Evolutionary conservation across 2,888 invertebrate species (phyloP).

Genomic region (Drosophila bunnanda): DNA sequence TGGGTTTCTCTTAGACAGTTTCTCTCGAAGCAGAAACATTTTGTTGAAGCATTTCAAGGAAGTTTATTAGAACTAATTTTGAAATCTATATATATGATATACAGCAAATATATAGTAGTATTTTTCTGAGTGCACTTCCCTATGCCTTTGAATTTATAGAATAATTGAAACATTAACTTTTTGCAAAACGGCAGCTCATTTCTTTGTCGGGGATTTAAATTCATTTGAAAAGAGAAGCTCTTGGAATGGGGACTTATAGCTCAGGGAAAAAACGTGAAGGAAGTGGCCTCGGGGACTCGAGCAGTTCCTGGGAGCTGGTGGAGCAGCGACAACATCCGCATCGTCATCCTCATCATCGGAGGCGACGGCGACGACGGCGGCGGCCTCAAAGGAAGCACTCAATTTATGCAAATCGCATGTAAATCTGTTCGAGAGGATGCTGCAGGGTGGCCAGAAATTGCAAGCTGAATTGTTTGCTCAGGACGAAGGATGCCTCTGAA

Average conservation of each 20-base stretch:
- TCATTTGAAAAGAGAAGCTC: slow-evolving; percentile 57
- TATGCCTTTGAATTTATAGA: slow-evolving; percentile 28
- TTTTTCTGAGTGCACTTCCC: background rate
- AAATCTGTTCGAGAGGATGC: slow-evolving; percentile 77
- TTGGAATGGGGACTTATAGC: background rate
- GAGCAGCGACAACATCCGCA: slow-evolving; percentile 45
- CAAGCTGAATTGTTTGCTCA: slow-evolving; percentile 57
- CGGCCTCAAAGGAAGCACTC: slow-evolving; percentile 80
- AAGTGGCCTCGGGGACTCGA: slow-evolving; percentile 48
- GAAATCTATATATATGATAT: background rate
- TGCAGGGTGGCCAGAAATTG: slow-evolving; percentile 42
- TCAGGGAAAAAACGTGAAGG: slow-evolving; percentile 5
- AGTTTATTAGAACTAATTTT: background rate
- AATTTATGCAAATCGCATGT: slow-evolving; percentile 83
- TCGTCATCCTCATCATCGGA: slow-evolving; percentile 33
- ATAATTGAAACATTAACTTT: slow-evolving; percentile 80
- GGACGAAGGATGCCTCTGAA: slow-evolving; percentile 21
- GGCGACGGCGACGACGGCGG: background rate
- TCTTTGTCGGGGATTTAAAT: slow-evolving; percentile 75
- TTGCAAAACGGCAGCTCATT: slow-evolving; percentile 70
- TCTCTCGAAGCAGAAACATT: background rate
- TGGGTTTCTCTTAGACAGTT: background rate
- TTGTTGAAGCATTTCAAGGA: background rate
- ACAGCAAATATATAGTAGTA: background rate
- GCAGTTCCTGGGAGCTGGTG: slow-evolving; percentile 31